Evolutionary conservation across 1,140 invertebrate genomes (phyloP).

Genomic region (Whitmania pigra): DNA sequence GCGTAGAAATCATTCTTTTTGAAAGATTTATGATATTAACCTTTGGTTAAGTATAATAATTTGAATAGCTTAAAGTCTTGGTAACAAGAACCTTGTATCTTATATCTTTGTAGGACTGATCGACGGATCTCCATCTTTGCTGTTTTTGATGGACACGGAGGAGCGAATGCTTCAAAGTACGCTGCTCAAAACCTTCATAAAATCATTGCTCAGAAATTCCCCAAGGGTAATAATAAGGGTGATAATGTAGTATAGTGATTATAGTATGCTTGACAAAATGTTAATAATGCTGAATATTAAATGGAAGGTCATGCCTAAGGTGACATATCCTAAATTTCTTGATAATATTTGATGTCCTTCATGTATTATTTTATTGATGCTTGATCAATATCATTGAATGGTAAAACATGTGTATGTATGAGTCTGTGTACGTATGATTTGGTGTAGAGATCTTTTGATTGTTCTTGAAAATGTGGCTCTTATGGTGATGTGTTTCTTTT

Average conservation of each 20-base stretch:
- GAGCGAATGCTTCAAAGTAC: constrained; percentile 42
- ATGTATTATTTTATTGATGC: too few relatives aligned
- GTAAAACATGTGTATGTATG: too few relatives aligned
- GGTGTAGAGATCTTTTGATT: background rate
- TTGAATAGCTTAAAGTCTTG: too few relatives aligned
- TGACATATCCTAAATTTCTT: too few relatives aligned
- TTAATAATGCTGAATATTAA: background rate
- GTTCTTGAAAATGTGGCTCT: background rate
- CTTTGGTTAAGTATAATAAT: too few relatives aligned
- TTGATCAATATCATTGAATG: too few relatives aligned
- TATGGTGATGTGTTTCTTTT: constrained; percentile 22
- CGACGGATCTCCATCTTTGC: constrained; percentile 30
- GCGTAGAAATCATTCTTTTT: constrained; percentile 34
- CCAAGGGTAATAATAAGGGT: constrained; percentile 38
- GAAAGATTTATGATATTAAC: too few relatives aligned
- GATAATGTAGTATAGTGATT: background rate
- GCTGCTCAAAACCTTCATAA: constrained; percentile 42
- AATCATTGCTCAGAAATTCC: constrained; percentile 40
- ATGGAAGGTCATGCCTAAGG: too few relatives aligned
- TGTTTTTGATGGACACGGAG: constrained; percentile 47
- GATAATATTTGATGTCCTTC: too few relatives aligned
- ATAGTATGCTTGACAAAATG: background rate
- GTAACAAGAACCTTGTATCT: too few relatives aligned
- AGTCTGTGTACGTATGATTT: too few relatives aligned
- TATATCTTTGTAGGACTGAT: background rate